phyloP scores from a whole-genome alignment of 2,113 vertebrate species.

The Urocynchramus pylzowi region DNA sequence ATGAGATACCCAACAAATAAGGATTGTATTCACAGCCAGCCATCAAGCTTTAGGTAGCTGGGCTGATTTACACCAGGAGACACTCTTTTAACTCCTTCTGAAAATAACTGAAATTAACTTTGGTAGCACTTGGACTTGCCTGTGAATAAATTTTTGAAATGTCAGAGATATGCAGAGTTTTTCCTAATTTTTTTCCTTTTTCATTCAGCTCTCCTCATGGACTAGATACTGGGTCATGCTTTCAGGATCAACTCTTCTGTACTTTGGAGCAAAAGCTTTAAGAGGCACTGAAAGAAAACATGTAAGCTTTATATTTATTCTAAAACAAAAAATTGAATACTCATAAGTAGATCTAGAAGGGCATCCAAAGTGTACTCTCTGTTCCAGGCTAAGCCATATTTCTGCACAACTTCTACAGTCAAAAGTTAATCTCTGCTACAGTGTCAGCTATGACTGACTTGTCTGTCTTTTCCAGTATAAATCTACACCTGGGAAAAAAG shows the following conservation, averaged over 20 bases:
- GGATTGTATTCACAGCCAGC: not conserved
- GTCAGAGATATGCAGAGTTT: not conserved
- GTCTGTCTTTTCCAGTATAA: constrained; percentile 82
- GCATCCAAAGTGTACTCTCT: not conserved
- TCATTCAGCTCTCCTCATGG: constrained; percentile 78
- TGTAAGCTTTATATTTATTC: constrained; percentile 65
- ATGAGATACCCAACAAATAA: not conserved
- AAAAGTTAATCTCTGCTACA: not conserved
- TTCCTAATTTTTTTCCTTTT: not conserved
- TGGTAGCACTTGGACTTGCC: not conserved
- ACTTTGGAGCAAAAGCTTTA: constrained; percentile 89
- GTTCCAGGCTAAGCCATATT: not conserved
- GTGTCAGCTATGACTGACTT: not conserved
- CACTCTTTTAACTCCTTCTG: not conserved
- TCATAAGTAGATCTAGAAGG: not conserved
- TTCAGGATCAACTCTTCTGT: constrained; percentile 87
- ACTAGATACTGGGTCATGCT: constrained; percentile 90
- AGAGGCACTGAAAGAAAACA: constrained; percentile 92
- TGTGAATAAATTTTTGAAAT: not conserved
- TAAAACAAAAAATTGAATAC: not conserved
- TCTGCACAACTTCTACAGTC: not conserved
- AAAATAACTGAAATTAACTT: not conserved
- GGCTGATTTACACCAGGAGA: not conserved
- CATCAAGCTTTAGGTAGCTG: not conserved
- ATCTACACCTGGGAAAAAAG: constrained; percentile 89